Base-by-base conservation (phyloP, 2,888 invertebrate species). In the Drosophila fulvimacula region DNA sequence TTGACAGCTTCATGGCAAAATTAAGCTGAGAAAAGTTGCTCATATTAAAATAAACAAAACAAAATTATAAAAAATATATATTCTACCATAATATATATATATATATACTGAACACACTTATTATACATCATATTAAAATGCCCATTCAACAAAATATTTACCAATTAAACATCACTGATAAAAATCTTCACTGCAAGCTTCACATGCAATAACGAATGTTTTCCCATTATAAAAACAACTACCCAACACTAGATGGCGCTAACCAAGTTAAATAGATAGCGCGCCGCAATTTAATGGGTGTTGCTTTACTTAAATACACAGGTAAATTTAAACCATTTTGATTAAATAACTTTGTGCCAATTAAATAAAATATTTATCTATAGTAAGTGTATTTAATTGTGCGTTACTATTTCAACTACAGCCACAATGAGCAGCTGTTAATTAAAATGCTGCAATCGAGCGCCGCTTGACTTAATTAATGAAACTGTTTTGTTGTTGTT, bases 391-490 rank as follows among this genome's bases (percentile, higher is more conserved):
- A 73, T 59, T 55, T 44, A 51, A 30, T 44, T 21, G 46, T 34
- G 30, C 17, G 32, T 19, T 30, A 36, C 19, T 21, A 21, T 21
- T 36, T 68, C 24, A 44, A 13, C 46, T 30, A 17, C n/a, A n/a
- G 24, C 5, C 30, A 32, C 48, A 48, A 30, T 52, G 30, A 21
- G 36, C 58, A 57, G 63, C 71, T 71, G 81, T 72, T 85, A 67
- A 88, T 82, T 80, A 74, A 82, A 77, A 80, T 68, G 77, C 78
- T 81, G 17, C n/a, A 30, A 41, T 17, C 68, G 75, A 32, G 63
- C 52, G 70, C 57, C 75, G 72, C 72, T 75, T 78, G 60, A 76
- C 79, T 87, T 83, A 75, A 81, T 81, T 81, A 83, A 69, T 73
- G 75, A 75, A 79, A 65, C 61, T 0, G 41, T 58, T 64, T 61